Base-by-base conservation (phyloP, 2,113 vertebrate genomes). In the Polyodon spathula region DNA sequence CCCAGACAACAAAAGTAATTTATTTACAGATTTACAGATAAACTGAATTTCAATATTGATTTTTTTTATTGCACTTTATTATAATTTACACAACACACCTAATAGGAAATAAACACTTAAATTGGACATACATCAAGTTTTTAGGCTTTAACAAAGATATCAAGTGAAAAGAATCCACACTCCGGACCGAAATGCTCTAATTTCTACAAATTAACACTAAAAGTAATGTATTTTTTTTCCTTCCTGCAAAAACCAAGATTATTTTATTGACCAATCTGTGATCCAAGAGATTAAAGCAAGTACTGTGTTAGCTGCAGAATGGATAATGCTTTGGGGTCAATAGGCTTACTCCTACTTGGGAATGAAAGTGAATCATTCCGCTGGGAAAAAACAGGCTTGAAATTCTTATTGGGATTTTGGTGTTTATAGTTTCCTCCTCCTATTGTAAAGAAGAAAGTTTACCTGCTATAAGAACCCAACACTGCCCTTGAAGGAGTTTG, bases 191-290 rank as follows among this genome's bases (percentile, higher is more conserved):
- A n/a, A n/a, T n/a, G n/a, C n/a, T n/a, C n/a, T n/a, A n/a, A n/a
- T 64, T 67, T n/a, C n/a, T n/a, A n/a, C 60, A 70, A 78, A 78
- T 73, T 72, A 72, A 63, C 55, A 52, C 60, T 53, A 63, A 65
- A 69, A 59, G 59, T 65, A 65, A 63, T 64, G 58, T 41, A 44
- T 60, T 69, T 68, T 69, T 40, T 37, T 37, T 43, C 42, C 58
- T 60, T 66, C 58, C 42, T 54, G 59, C 56, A 64, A 52, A 61
- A 42, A 82, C 75, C 79, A 72, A 87, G 79, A 86, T 87, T 83
- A 87, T 87, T 90, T 86, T 88, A 86, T 88, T 88, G 88, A 89
- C 84, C 84, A 86, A 78, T 85, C 83, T 88, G 89, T 91, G 88
- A 91, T 91, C 86, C 67, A 48, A 78, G 79, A 86, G 88, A 92